Percentiles rank a stretch among this genome's conserved stretches.
Evolutionary conservation across 2,797 vertebrate species (phyloP).

Genomic region (Alauda arvensis): DNA sequence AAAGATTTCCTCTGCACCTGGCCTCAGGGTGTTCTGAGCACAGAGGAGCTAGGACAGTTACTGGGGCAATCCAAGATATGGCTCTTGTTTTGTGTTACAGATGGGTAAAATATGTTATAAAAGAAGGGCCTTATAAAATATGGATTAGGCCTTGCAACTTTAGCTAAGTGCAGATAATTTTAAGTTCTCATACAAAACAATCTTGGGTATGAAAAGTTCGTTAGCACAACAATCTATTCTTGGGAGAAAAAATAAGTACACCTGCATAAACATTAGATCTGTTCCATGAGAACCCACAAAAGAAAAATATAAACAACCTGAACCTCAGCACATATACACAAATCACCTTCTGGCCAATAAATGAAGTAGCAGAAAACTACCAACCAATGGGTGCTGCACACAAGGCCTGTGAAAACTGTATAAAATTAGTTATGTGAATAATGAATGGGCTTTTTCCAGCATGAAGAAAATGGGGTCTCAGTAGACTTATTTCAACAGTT

Average conservation of each 20-base stretch:
- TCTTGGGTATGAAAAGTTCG: neutral
- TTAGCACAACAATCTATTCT: neutral
- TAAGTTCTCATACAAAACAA: neutral
- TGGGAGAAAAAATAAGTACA: neutral
- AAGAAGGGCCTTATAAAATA: neutral
- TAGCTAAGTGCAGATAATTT: neutral
- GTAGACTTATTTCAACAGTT: neutral
- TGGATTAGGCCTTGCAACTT: neutral
- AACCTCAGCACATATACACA: neutral
- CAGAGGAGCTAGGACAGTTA: neutral
- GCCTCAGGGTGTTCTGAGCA: neutral
- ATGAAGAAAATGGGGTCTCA: neutral
- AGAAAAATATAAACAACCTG: neutral
- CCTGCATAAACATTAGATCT: neutral
- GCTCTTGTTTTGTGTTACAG: neutral
- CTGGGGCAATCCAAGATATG: neutral
- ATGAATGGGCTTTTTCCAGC: neutral
- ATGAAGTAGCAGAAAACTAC: neutral
- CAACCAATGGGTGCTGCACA: neutral
- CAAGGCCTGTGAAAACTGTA: neutral
- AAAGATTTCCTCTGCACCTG: neutral
- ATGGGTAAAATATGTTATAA: neutral
- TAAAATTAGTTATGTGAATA: neutral
- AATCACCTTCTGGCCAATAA: neutral
- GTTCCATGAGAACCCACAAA: neutral